These are phyloP conservation scores for Harpegnathos saltator DNA, from an alignment of 1,140 invertebrate species.

Conservation along the genomic window DNA sequence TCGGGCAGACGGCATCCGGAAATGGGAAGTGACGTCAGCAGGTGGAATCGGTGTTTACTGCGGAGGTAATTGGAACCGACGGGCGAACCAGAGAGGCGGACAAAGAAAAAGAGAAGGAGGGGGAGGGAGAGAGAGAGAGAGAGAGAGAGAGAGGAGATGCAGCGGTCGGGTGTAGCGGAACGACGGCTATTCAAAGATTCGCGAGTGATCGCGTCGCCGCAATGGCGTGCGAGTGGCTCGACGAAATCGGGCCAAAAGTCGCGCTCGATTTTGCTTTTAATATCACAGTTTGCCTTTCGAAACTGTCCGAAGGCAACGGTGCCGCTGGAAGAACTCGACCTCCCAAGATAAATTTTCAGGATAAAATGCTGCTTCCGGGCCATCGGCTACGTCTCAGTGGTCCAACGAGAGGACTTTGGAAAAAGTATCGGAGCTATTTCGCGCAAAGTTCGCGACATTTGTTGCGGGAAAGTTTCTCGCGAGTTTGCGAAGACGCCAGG, in stretches of 20 bases:
- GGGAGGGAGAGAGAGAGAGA: constrained; percentile 30
- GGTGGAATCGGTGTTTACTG: constrained; percentile 52
- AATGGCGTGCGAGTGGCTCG: background rate
- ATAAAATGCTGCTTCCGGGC: no score
- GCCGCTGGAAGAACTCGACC: no score
- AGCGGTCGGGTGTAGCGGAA: constrained; percentile 33
- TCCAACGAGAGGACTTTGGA: no score
- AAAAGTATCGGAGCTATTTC: no score
- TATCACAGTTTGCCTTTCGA: no score
- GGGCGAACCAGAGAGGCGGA: constrained; percentile 41
- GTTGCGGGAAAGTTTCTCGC: no score
- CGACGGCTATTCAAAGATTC: constrained; percentile 50
- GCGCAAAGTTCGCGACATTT: no score
- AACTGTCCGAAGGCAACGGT: no score
- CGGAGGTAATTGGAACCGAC: constrained; percentile 63
- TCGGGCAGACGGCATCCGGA: constrained; percentile 72
- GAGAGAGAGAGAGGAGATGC: constrained; percentile 33
- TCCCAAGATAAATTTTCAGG: no score
- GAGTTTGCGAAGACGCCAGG: no score
- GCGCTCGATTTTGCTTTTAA: background rate
- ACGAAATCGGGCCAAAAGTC: background rate
- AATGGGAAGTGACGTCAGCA: constrained; percentile 79
- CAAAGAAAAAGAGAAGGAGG: constrained; percentile 32
- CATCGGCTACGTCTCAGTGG: no score
- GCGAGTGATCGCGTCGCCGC: constrained; percentile 26